A percentile compares a stretch with the other conserved stretches of the same genome.
Evolutionary conservation across 2,113 vertebrate species (phyloP).

Genomic region (Girardinichthys multiradiatus): DNA sequence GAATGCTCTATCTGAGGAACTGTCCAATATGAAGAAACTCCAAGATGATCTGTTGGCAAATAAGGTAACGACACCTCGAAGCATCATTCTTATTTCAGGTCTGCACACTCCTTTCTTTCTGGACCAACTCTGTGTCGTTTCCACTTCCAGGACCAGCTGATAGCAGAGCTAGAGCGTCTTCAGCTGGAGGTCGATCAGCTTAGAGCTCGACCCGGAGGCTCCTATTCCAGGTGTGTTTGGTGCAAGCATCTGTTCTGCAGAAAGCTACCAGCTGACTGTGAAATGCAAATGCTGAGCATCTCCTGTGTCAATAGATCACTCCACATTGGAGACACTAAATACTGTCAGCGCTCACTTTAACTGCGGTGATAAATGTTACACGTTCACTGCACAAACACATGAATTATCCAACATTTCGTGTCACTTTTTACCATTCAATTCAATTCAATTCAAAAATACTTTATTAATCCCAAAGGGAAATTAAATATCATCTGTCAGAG

Average conservation of each 20-base stretch:
- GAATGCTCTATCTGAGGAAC: conserved; percentile 91
- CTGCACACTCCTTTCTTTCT: neutral
- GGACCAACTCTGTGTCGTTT: neutral
- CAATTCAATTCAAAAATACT: too few relatives aligned
- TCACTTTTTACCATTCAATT: too few relatives aligned
- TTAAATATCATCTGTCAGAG: conserved; percentile 1
- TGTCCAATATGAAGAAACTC: conserved; percentile 94
- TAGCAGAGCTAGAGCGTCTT: conserved; percentile 89
- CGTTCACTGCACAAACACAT: conserved; percentile 8
- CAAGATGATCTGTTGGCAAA: conserved; percentile 91
- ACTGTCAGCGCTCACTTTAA: conserved; percentile 6
- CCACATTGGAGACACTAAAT: neutral
- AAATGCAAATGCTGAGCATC: neutral
- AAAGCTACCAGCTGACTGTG: conserved; percentile 1
- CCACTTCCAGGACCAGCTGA: conserved; percentile 85
- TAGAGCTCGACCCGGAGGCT: conserved; percentile 84
- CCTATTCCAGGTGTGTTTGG: conserved; percentile 85
- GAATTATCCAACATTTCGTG: neutral
- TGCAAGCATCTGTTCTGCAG: neutral
- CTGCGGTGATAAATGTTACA: conserved; percentile 1
- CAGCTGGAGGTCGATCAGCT: conserved; percentile 92
- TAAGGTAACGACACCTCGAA: conserved; percentile 75
- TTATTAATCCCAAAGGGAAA: too few relatives aligned
- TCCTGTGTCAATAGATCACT: conserved; percentile 19
- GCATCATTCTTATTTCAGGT: neutral